phyloP scores from a whole-genome alignment of 1,140 invertebrate species.

The Fopius arisanus region DNA sequence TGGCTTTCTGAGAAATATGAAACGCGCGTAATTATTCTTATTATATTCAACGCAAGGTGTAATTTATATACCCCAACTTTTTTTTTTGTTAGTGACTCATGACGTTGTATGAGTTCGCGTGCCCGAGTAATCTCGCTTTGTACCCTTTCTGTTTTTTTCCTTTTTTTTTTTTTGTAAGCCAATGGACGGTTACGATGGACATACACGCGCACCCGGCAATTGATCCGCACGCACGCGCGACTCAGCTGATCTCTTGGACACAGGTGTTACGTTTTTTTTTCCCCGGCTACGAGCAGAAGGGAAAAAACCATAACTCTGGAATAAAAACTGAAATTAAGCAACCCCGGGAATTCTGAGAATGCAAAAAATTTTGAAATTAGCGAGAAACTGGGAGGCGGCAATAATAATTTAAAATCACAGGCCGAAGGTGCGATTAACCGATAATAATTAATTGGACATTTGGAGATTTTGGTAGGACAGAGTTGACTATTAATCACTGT shows the following conservation, averaged over 20 bases:
- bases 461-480: conserved; percentile 30
- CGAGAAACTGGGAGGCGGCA: too few species aligned
- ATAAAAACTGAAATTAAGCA: too few species aligned
- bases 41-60: background rate
- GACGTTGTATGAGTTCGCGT: background rate
- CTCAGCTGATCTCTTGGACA: background rate
- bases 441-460: conserved; percentile 55
- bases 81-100: background rate
- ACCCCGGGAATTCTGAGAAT: too few species aligned
- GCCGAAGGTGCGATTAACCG: conserved; percentile 39
- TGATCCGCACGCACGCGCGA: background rate
- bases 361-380: too few species aligned
- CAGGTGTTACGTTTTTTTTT: background rate
- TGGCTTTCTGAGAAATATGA: background rate
- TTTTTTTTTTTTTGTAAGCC: background rate
- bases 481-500: conserved; percentile 46
- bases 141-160: background rate
- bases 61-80: background rate
- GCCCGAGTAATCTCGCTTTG: background rate
- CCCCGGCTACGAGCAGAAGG: background rate
- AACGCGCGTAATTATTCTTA: background rate
- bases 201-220: background rate
- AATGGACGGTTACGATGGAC: background rate
- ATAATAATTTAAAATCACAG: background rate
- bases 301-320: too few species aligned